Evolutionary conservation across 1,140 invertebrate species (phyloP).

Genomic region (Atta colombica): DNA sequence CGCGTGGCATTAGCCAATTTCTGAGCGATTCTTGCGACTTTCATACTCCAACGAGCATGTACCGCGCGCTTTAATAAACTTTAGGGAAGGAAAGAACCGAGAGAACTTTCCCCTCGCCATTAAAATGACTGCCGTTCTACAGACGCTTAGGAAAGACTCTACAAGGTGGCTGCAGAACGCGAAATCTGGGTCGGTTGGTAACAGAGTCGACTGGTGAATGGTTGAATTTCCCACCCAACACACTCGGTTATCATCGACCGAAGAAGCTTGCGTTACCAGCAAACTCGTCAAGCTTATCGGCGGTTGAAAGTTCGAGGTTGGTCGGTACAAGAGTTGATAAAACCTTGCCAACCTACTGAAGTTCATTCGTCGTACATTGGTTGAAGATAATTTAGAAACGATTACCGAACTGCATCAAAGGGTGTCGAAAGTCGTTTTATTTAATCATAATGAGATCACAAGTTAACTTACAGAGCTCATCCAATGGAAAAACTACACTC

Average conservation of each 20-base stretch:
- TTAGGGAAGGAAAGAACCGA: neutral
- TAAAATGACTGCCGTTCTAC: constrained; percentile 24
- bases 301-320: constrained; percentile 11
- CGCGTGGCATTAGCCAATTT: constrained; percentile 26
- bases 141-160: neutral
- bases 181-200: constrained; percentile 34
- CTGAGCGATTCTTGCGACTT: constrained; percentile 28
- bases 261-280: constrained; percentile 21
- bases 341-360: too few relatives aligned
- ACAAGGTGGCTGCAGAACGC: neutral
- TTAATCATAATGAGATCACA: too few relatives aligned
- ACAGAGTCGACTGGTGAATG: neutral
- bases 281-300: constrained; percentile 26
- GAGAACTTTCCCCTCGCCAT: constrained; percentile 41
- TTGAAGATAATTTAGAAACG: constrained; percentile 25
- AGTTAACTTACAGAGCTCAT: too few relatives aligned
- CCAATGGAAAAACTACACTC: too few relatives aligned
- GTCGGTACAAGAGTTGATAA: constrained; percentile 30
- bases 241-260: constrained; percentile 19
- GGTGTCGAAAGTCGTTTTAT: too few relatives aligned
- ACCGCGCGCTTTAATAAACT: constrained; percentile 53
- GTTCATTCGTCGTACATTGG: neutral
- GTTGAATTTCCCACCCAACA: neutral
- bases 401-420: neutral
- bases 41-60: constrained; percentile 37